These are phyloP conservation scores for Epistrophe grossulariae DNA, from an alignment of 2,888 invertebrate genomes.

Conservation along the genomic window DNA sequence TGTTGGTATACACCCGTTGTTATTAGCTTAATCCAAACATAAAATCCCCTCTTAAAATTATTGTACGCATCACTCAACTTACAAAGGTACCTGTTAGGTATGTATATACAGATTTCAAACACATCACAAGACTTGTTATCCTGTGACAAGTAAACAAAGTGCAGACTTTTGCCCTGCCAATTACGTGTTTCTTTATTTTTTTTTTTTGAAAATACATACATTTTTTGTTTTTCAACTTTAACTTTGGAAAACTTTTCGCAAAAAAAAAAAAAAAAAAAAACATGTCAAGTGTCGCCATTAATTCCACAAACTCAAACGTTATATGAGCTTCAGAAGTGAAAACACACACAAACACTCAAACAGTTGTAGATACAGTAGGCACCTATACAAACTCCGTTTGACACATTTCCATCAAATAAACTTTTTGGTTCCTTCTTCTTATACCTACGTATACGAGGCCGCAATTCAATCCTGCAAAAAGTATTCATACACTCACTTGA, in stretches of 20 bases:
- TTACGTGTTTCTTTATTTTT: constrained; percentile 15
- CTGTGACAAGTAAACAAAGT: constrained; percentile 31
- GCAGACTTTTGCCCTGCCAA: constrained; percentile 21
- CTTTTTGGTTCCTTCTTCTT: constrained; percentile 1
- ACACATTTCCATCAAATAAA: constrained; percentile 70
- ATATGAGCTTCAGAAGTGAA: constrained; percentile 24
- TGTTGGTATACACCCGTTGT: background rate
- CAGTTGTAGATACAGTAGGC: background rate
- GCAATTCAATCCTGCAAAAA: constrained; percentile 19
- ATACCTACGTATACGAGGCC: background rate
- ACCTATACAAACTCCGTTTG: constrained; percentile 56
- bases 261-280: too few relatives aligned
- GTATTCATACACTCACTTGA: constrained; percentile 26
- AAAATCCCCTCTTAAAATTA: constrained; percentile 13
- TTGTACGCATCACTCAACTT: constrained; percentile 11
- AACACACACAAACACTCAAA: background rate
- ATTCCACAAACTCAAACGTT: constrained; percentile 53
- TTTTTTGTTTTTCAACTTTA: background rate
- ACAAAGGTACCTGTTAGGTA: background rate
- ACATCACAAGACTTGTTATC: constrained; percentile 29
- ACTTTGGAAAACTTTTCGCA: constrained; percentile 24
- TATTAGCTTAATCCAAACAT: background rate
- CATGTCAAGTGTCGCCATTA: constrained; percentile 70
- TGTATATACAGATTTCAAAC: constrained; percentile 7
- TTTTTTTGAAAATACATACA: background rate